A percentile compares a stretch with the other conserved stretches of the same genome.
Conservation (phyloP, 2,888 invertebrate species). For the Polylopha cassiicola region DNA sequence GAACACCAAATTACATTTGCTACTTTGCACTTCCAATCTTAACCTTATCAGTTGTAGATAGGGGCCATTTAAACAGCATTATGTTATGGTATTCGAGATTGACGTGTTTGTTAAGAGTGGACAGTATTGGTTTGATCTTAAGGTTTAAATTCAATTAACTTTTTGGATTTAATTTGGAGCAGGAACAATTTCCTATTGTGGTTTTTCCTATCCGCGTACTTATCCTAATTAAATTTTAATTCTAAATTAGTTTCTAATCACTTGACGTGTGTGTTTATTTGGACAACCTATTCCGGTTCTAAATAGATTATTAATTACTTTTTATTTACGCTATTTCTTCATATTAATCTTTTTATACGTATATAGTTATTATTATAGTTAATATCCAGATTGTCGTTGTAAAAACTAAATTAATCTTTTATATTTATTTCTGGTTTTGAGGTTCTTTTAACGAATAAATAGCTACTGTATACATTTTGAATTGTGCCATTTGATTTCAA, state of each 20-base stretch:
- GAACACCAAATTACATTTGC: constrained; percentile 4
- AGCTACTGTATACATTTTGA: no score
- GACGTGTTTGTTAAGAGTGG: constrained; percentile 1
- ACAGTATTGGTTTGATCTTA: no score
- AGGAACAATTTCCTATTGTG: constrained; percentile 2
- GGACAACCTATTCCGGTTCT: no score
- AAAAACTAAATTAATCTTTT: no score
- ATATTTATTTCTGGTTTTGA: no score
- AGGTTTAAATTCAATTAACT: neutral
- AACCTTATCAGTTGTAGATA: neutral
- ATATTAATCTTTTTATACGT: no score
- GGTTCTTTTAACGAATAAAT: no score
- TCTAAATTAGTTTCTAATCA: neutral
- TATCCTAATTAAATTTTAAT: constrained; percentile 9
- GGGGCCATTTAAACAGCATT: neutral
- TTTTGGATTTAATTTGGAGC: neutral
- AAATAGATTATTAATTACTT: no score
- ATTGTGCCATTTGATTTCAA: no score
- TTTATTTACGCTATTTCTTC: no score
- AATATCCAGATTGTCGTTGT: no score
- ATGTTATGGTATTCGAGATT: neutral
- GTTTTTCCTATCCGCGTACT: constrained; percentile 6
- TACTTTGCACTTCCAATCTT: neutral
- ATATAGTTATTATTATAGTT: no score
- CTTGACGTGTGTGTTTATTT: neutral